Evolutionary conservation across 2,113 vertebrate genomes (phyloP).

Genomic region (Campylomormyrus tamandua): DNA sequence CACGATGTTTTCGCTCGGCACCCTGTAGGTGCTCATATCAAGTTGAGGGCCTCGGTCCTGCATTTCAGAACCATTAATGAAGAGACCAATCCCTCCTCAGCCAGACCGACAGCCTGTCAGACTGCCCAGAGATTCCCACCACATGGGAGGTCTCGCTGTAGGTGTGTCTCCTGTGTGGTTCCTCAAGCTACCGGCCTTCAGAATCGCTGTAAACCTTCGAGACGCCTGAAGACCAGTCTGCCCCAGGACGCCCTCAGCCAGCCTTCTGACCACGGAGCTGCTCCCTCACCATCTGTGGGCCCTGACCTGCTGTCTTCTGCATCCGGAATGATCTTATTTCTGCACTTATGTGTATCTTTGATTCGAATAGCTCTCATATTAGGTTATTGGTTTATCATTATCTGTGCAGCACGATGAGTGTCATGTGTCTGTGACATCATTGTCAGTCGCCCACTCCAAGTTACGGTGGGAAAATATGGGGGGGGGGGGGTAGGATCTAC

Average conservation of each 20-base stretch:
- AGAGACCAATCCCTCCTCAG: neutral
- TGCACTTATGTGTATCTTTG: neutral
- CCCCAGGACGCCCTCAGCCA: neutral
- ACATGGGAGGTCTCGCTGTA: neutral
- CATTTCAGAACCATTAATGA: neutral
- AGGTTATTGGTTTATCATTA: neutral
- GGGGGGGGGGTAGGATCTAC: too few relatives aligned
- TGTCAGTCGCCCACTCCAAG: too few relatives aligned
- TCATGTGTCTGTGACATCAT: too few relatives aligned
- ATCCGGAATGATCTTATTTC: neutral
- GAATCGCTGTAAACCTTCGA: neutral
- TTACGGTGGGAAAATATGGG: too few relatives aligned
- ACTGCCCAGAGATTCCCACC: neutral
- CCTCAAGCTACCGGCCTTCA: neutral
- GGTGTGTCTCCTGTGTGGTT: neutral
- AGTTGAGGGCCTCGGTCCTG: neutral
- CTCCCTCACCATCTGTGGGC: neutral
- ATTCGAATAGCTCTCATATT: neutral
- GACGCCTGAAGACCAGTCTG: neutral
- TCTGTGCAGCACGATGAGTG: neutral
- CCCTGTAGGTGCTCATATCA: neutral
- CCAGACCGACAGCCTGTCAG: neutral
- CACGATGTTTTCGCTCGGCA: neutral
- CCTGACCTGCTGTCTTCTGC: neutral
- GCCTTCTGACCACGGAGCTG: neutral